phyloP scores from a whole-genome alignment of 2,113 vertebrate genomes.

The Hemiscyllium ocellatum region DNA sequence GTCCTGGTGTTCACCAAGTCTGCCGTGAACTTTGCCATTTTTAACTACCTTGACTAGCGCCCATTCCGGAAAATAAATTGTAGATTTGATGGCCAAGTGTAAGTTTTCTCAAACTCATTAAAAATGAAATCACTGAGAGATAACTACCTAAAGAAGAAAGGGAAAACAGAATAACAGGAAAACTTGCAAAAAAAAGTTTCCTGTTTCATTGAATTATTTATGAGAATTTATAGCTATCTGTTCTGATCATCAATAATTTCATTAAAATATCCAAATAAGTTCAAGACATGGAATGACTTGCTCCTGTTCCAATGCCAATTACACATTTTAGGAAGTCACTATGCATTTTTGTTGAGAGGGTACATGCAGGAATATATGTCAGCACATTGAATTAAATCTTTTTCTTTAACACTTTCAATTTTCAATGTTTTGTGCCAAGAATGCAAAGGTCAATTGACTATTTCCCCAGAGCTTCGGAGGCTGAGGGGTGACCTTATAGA shows the following conservation, averaged over 20 bases:
- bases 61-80: neutral
- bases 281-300: neutral
- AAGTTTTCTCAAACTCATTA: neutral
- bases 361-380: neutral
- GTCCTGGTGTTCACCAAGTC: neutral
- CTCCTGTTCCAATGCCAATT: neutral
- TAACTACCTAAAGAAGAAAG: neutral
- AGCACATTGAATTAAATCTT: neutral
- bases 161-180: neutral
- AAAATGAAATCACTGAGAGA: neutral
- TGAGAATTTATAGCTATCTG: neutral
- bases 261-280: neutral
- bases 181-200: neutral
- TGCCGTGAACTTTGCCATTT: neutral
- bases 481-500: too few relatives aligned
- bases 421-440: neutral
- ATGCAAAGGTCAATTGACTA: neutral
- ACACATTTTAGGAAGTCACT: neutral
- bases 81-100: neutral
- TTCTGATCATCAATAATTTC: neutral
- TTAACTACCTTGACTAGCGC: neutral
- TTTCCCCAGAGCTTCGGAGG: too few relatives aligned
- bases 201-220: neutral
- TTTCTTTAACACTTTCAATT: neutral
- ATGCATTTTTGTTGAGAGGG: neutral